Percentiles rank a stretch among this genome's conserved stretches.
Evolutionary conservation across 2,113 vertebrate species (phyloP).

Genomic region (Paracanthobrama guichenoti): DNA sequence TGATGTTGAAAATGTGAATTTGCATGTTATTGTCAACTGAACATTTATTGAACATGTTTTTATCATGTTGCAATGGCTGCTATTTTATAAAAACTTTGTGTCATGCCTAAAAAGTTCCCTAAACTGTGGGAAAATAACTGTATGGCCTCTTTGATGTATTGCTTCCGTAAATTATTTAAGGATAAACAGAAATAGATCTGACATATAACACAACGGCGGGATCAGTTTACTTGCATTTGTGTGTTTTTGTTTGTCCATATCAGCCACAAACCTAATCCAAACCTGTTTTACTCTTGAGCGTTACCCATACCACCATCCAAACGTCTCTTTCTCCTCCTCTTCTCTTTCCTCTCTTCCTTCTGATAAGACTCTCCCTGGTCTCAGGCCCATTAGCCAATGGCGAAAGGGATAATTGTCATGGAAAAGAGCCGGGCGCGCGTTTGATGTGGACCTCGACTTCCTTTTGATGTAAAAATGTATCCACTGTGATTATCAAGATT

Average conservation of each 20-base stretch:
- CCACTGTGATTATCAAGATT: constrained; percentile 70
- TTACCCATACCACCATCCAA: not conserved
- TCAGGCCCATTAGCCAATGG: constrained; percentile 58
- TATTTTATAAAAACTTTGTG: not conserved
- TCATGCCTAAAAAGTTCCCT: not conserved
- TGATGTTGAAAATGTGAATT: not conserved
- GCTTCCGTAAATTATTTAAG: not conserved
- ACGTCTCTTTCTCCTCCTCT: constrained; percentile 35
- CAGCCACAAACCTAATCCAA: not conserved
- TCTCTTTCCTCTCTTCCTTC: constrained; percentile 29
- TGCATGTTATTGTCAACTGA: not conserved
- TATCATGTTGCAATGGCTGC: not conserved
- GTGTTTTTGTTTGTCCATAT: constrained; percentile 6
- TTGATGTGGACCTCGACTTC: constrained; percentile 65
- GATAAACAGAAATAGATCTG: not conserved
- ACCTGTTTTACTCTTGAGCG: not conserved
- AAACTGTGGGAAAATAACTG: not conserved
- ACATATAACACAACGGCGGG: not conserved
- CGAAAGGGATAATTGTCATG: constrained; percentile 62
- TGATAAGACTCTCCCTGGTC: constrained; percentile 61
- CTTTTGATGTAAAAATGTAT: constrained; percentile 72
- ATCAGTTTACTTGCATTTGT: not conserved
- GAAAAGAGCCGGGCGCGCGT: constrained; percentile 47
- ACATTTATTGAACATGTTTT: no score
- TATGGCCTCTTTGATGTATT: not conserved